Base-by-base conservation (phyloP, 2,888 invertebrate species). In the Drosophila algonquin region DNA sequence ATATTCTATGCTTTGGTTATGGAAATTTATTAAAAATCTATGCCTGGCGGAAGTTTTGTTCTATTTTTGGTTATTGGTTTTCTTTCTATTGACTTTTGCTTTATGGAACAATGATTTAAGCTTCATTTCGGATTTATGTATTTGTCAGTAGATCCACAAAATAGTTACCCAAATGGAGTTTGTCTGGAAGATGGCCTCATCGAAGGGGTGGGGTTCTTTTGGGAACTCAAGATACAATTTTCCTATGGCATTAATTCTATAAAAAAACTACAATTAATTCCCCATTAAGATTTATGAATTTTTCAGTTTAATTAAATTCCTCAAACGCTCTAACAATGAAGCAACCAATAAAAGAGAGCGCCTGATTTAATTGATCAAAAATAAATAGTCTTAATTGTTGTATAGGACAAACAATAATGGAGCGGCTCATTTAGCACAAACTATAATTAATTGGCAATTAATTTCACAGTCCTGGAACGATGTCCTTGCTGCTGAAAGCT, bases 21-120 rank as follows among this genome's bases (percentile, higher is more conserved):
- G 60, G 63, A 75, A 75, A 81, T 83, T 88, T 89, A 83, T 86
- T 78, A 87, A 83, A 81, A 88, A 77, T 80, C 71, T 68, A 76
- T 80, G 84, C 65, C 71, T 63, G 64, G 46, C 63, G 61, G 35
- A 83, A 80, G 72, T 67, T 40, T 73, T 63, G 6, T 14, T 21
- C 21, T 40, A 2, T 6, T 5, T 14, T 14, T 6, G 14, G 46
- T 71, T 65, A 56, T 51, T 18, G 27, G 18, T 46, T 54, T 40
- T 55, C 54, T 51, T 44, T 50, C 50, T 57, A 35, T 57, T 69
- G 70, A 57, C 59, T 60, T 47, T 56, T 75, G 32, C 45, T 53
- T 58, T 62, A 60, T 74, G 58, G 54, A 59, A 47, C 56, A 57
- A 67, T 60, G 56, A 52, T 35, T 72, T 68, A 46, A 56, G 50